phyloP scores from a whole-genome alignment of 2,113 vertebrate species.

The Oreocharis arfaki region DNA sequence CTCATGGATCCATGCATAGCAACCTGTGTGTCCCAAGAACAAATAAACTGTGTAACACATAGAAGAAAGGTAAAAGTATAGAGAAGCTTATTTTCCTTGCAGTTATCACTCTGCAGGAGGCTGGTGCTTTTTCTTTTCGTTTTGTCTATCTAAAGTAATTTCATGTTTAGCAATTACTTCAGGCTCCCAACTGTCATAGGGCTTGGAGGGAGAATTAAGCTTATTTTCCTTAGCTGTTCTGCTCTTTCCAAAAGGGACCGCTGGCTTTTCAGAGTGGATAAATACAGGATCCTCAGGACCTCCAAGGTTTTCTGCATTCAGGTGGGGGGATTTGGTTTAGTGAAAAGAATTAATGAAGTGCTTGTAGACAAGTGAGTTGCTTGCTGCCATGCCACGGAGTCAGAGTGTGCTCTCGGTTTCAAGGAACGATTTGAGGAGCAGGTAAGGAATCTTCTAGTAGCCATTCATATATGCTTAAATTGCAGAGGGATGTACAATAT shows the following conservation, averaged over 20 bases:
- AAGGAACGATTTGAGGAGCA: neutral
- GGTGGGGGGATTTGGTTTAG: neutral
- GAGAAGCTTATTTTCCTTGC: neutral
- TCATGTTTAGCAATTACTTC: neutral
- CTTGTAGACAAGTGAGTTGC: neutral
- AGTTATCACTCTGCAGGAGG: neutral
- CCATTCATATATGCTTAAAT: neutral
- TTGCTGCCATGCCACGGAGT: rapidly evolving
- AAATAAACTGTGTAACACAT: neutral
- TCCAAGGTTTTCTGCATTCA: neutral
- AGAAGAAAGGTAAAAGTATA: neutral
- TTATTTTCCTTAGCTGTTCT: neutral
- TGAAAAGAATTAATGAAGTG: neutral
- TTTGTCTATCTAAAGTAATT: neutral
- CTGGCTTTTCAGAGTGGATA: neutral
- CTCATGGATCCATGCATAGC: neutral
- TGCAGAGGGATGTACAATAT: neutral
- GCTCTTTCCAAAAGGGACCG: neutral
- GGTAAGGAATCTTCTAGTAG: neutral
- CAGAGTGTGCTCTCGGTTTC: neutral
- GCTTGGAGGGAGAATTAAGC: neutral
- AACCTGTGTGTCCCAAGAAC: neutral
- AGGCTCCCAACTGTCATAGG: neutral
- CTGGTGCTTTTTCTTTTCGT: neutral
- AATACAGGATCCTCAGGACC: neutral